These are phyloP conservation scores for Sander lucioperca DNA, from an alignment of 2,113 vertebrate species.

Conservation along the genomic window DNA sequence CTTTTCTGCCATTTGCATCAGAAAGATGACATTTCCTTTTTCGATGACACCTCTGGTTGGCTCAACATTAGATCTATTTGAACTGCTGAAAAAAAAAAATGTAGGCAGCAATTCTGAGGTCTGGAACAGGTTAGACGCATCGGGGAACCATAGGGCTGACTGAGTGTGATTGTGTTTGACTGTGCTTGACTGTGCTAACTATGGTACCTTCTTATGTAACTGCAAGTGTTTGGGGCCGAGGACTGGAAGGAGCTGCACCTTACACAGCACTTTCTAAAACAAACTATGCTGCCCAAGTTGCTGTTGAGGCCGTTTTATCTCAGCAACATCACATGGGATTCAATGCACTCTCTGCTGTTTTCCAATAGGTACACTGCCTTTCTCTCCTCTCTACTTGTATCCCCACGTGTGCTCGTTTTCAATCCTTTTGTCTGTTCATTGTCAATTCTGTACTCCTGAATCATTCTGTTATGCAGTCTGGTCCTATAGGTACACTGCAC, in stretches of 20 bases:
- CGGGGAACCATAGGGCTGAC: neutral
- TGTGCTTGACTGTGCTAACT: neutral
- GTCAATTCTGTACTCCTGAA: constrained; percentile 58
- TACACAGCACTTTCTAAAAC: constrained; percentile 11
- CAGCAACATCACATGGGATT: constrained; percentile 36
- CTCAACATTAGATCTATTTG: neutral
- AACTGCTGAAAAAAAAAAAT: neutral
- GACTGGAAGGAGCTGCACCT: constrained; percentile 13
- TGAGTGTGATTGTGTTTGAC: neutral
- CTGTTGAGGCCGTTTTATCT: constrained; percentile 21
- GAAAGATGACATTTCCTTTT: neutral
- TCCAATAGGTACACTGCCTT: constrained; percentile 31
- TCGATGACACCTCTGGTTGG: neutral
- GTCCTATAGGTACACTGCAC: constrained; percentile 42
- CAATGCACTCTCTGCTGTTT: constrained; percentile 15
- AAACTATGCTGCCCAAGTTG: constrained; percentile 4
- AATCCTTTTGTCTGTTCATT: constrained; percentile 42
- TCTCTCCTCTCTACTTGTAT: constrained; percentile 15
- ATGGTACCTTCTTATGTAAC: neutral
- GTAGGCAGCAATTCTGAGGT: neutral
- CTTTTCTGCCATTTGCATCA: neutral
- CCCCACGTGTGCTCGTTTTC: constrained; percentile 18
- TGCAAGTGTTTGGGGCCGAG: neutral
- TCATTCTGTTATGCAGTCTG: constrained; percentile 43
- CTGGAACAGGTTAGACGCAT: neutral